These are phyloP conservation scores for Onchidella celtica DNA, from an alignment of 2,888 invertebrate species.

Conservation along the genomic window DNA sequence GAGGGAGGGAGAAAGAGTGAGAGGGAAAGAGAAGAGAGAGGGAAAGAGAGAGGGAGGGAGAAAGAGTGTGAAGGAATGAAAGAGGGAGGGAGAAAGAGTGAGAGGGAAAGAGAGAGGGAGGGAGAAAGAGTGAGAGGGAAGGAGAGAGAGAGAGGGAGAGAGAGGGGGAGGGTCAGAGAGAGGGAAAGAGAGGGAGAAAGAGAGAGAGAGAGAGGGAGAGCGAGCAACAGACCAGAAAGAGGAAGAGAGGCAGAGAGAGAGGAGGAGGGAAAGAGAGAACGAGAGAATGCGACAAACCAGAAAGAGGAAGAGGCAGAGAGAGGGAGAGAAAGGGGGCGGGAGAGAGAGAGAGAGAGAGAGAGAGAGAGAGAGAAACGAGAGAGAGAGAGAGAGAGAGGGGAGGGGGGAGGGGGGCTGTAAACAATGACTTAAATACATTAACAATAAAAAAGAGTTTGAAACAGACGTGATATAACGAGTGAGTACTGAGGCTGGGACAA, in stretches of 20 bases:
- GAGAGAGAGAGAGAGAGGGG: neutral
- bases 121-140: neutral
- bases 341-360: slow-evolving; percentile 23
- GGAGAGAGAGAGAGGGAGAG: neutral
- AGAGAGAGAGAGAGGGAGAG: slow-evolving; percentile 1
- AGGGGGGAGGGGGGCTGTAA: neutral
- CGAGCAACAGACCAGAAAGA: slow-evolving; percentile 12
- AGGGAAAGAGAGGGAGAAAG: slow-evolving; percentile 14
- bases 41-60: slow-evolving; percentile 22
- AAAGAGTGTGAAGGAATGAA: slow-evolving; percentile 12
- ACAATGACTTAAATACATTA: too few relatives aligned
- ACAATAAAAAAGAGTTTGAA: too few relatives aligned
- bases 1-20: neutral
- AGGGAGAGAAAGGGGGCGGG: slow-evolving; percentile 12
- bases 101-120: neutral
- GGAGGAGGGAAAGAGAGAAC: neutral
- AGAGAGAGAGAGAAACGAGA: slow-evolving; percentile 22
- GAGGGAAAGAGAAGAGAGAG: neutral
- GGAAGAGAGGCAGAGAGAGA: neutral
- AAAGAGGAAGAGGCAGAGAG: slow-evolving; percentile 1
- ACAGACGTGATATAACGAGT: too few relatives aligned
- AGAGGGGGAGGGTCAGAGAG: slow-evolving; percentile 6
- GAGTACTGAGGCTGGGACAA: too few relatives aligned
- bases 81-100: slow-evolving; percentile 15
- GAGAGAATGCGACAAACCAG: neutral